These are phyloP conservation scores for Pantala flavescens DNA, from an alignment of 1,140 invertebrate species.

Conservation along the genomic window DNA sequence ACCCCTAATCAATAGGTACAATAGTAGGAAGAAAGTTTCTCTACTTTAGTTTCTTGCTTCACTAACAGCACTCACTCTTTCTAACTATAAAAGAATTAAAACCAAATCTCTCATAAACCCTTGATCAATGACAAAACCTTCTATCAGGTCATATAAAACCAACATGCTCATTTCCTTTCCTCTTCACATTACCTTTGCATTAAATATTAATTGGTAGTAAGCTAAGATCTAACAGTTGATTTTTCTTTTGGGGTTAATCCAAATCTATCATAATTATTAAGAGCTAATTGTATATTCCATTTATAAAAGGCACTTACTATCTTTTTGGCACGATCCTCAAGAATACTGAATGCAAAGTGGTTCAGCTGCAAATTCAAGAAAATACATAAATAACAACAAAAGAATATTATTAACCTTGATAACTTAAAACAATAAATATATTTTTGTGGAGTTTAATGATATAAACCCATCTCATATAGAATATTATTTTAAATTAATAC, in stretches of 20 bases:
- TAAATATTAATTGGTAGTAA: neutral
- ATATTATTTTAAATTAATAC: neutral
- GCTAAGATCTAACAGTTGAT: neutral
- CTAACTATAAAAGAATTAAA: no score
- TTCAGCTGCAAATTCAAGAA: constrained; percentile 46
- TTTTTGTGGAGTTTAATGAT: neutral
- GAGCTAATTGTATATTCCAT: neutral
- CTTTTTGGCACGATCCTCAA: constrained; percentile 63
- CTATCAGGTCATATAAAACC: no score
- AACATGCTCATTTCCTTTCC: no score
- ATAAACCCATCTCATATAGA: neutral
- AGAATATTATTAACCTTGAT: neutral
- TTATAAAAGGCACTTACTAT: constrained; percentile 38
- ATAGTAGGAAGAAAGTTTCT: no score
- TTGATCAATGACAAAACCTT: no score
- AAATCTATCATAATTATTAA: neutral
- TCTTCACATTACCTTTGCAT: neutral
- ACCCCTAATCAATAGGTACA: no score
- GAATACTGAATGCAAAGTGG: constrained; percentile 66
- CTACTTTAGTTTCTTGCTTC: no score
- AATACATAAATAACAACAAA: neutral
- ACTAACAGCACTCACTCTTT: no score
- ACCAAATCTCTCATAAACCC: no score
- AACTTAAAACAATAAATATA: neutral
- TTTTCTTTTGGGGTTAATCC: neutral